phyloP scores from a whole-genome alignment of 2,113 vertebrate genomes.

The Nansenia antarctica region DNA sequence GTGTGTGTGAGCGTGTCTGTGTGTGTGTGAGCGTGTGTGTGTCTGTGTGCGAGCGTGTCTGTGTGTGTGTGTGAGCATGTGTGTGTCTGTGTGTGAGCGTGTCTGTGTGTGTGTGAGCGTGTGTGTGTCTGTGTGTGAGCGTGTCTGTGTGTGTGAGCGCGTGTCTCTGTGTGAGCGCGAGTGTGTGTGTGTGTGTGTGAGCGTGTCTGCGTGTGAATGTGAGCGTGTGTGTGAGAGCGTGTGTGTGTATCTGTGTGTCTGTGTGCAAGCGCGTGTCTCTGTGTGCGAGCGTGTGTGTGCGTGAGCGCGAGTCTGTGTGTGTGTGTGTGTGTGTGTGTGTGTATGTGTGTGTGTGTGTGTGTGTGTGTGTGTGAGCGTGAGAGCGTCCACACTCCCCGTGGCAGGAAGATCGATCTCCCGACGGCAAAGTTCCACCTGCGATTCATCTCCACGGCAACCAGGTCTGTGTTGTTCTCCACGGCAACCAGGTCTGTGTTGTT shows the following conservation, averaged over 20 bases:
- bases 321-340: background rate
- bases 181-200: background rate
- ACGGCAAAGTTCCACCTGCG: slow-evolving; percentile 24
- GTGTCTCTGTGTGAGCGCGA: too few relatives aligned
- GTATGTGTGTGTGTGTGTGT: slow-evolving; percentile 9
- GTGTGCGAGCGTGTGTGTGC: slow-evolving; percentile 11
- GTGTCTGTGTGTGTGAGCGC: background rate
- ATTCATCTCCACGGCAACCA: too few relatives aligned
- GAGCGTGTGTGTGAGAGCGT: background rate
- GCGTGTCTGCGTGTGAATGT: too few relatives aligned
- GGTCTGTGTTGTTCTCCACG: too few relatives aligned
- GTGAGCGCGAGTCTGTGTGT: background rate
- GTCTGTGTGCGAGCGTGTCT: too few relatives aligned
- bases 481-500: slow-evolving; percentile 49
- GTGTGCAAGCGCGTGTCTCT: too few relatives aligned
- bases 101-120: background rate
- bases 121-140: background rate
- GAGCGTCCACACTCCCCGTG: slow-evolving; percentile 13
- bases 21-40: too few relatives aligned
- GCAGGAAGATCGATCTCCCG: slow-evolving; percentile 54
- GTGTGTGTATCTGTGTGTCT: background rate
- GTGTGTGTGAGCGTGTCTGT: too few relatives aligned
- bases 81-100: too few relatives aligned
- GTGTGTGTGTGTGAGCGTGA: slow-evolving; percentile 17
- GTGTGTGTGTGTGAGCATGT: too few relatives aligned